Percentiles rank a stretch among this genome's conserved stretches.
Conservation (phyloP, 1,140 invertebrate species). For the Danaus melanippus region DNA sequence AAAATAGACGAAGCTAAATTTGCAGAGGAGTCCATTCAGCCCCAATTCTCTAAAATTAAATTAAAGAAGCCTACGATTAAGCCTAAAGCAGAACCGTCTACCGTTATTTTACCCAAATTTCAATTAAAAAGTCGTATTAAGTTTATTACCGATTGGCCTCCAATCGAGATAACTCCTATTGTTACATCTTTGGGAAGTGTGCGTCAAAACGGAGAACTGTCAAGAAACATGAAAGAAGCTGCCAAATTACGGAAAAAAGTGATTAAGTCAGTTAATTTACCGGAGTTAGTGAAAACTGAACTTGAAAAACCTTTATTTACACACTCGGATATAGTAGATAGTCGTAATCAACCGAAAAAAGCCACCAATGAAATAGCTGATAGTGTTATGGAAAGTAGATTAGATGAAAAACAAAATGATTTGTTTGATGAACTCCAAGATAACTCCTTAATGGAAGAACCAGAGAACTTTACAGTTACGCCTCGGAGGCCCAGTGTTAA, state of each 20-base stretch:
- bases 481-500: constrained; percentile 64
- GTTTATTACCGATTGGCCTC: constrained; percentile 75
- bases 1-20: constrained; percentile 59
- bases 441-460: constrained; percentile 34
- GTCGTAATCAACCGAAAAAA: constrained; percentile 10
- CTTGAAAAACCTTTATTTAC: constrained; percentile 64
- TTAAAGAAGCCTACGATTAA: constrained; percentile 72
- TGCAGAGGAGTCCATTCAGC: constrained; percentile 54
- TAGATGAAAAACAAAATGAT: constrained; percentile 5
- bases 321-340: constrained; percentile 50
- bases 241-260: constrained; percentile 77
- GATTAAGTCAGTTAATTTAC: constrained; percentile 58
- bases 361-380: constrained; percentile 8
- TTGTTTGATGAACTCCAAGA: too few relatives aligned
- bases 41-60: constrained; percentile 75
- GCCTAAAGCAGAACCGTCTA: constrained; percentile 66
- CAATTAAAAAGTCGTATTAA: constrained; percentile 77
- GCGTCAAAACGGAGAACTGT: constrained; percentile 76
- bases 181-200: constrained; percentile 72
- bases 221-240: constrained; percentile 80
- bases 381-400: constrained; percentile 5
- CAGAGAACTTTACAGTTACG: constrained; percentile 73
- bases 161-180: constrained; percentile 65
- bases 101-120: constrained; percentile 74
- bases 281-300: constrained; percentile 68